phyloP scores from a whole-genome alignment of 2,797 vertebrate species.

The Echiichthys vipera region DNA sequence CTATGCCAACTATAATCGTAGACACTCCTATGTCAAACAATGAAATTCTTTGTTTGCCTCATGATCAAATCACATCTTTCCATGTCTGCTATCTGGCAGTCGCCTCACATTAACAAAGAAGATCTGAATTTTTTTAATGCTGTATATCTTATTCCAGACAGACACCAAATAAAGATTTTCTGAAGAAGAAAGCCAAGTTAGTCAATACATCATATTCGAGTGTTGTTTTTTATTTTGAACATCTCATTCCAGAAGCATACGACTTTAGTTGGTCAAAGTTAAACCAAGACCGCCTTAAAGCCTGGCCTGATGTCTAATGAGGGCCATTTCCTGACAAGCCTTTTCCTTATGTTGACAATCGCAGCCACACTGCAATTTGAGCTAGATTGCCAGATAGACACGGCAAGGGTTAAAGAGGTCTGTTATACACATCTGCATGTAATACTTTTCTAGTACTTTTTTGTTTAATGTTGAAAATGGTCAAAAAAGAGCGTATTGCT shows the following conservation, averaged over 20 bases:
- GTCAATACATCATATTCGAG: not conserved
- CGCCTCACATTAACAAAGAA: not conserved
- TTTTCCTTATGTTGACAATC: conserved; percentile 77
- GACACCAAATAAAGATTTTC: conserved; percentile 29
- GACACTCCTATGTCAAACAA: conserved; percentile 17
- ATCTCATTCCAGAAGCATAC: conserved; percentile 26
- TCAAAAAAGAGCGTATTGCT: not conserved
- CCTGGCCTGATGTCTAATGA: conserved; percentile 66
- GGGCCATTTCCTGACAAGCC: conserved; percentile 76
- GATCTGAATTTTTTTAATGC: conserved; percentile 29
- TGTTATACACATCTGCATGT: not conserved
- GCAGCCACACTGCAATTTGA: conserved; percentile 34
- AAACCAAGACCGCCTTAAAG: conserved; percentile 19
- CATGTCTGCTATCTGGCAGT: conserved; percentile 12
- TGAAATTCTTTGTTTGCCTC: conserved; percentile 48
- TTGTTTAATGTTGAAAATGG: not conserved
- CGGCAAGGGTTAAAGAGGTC: not conserved
- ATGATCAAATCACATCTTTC: conserved; percentile 31
- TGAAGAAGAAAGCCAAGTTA: not conserved
- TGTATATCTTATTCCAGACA: conserved; percentile 36
- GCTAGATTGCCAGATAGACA: conserved; percentile 24
- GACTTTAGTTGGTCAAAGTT: conserved; percentile 9
- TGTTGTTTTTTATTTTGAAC: conserved; percentile 15
- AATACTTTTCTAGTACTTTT: not conserved
- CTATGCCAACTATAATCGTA: conserved; percentile 38